Percentiles rank a stretch among this genome's conserved stretches.
Conservation (phyloP, 2,113 vertebrate genomes). For the Oryzias woworae region DNA sequence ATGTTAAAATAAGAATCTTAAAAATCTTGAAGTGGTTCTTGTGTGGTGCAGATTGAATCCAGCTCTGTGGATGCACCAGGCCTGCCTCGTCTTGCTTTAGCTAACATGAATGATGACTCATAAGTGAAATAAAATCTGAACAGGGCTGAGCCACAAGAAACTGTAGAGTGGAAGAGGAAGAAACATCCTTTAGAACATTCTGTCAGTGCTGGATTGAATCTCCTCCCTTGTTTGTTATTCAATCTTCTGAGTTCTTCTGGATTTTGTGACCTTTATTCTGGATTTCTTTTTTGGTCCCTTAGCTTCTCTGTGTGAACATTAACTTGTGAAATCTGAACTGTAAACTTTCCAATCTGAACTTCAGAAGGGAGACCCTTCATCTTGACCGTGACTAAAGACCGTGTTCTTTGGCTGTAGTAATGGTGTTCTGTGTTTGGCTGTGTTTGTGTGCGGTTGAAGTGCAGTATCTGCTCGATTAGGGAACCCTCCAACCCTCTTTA, state of each 20-base stretch:
- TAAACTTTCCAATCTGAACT: too few relatives aligned
- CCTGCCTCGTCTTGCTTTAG: slow-evolving; percentile 42
- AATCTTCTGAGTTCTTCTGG: too few relatives aligned
- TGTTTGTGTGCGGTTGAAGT: slow-evolving; percentile 16
- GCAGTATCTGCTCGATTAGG: slow-evolving; percentile 54
- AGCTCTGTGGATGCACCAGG: not conserved
- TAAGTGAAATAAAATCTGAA: not conserved
- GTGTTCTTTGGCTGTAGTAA: slow-evolving; percentile 8
- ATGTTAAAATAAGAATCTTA: too few relatives aligned
- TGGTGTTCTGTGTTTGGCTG: not conserved
- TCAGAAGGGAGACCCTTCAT: too few relatives aligned
- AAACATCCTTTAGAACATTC: not conserved
- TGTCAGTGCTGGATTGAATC: too few relatives aligned
- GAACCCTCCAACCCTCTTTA: slow-evolving; percentile 70
- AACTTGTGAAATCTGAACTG: too few relatives aligned
- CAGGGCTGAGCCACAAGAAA: not conserved
- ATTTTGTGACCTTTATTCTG: too few relatives aligned
- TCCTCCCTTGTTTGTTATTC: too few relatives aligned
- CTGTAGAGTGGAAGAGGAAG: not conserved
- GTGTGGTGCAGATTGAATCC: not conserved
- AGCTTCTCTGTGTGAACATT: too few relatives aligned
- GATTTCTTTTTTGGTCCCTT: too few relatives aligned
- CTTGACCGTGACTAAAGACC: too few relatives aligned
- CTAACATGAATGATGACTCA: slow-evolving; percentile 36
- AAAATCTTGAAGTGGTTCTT: not conserved